phyloP scores from a whole-genome alignment of 2,888 invertebrate species.

The Hetaerina titia region DNA sequence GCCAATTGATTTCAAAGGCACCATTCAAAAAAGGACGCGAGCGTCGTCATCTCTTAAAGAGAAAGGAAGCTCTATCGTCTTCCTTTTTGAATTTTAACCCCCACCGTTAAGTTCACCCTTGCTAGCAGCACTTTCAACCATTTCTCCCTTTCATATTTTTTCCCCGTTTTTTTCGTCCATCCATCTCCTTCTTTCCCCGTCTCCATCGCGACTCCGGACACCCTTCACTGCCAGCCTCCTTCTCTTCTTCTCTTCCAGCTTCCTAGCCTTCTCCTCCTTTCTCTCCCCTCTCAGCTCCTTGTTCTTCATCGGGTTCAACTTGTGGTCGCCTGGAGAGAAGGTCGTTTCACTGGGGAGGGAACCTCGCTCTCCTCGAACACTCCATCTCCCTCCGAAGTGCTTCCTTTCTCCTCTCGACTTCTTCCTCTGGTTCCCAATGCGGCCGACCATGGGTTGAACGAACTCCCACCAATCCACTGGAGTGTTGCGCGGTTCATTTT shows the following conservation, averaged over 20 bases:
- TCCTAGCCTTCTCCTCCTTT: no score
- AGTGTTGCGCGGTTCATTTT: constrained; percentile 28
- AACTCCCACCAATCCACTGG: not conserved
- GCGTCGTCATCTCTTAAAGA: not conserved
- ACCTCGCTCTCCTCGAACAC: no score
- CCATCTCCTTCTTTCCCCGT: not conserved
- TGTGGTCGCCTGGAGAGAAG: no score
- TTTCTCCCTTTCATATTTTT: not conserved
- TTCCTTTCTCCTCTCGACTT: not conserved
- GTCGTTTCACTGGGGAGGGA: no score
- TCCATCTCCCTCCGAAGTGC: not conserved
- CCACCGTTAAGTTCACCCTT: constrained; percentile 36
- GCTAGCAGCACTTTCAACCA: not conserved
- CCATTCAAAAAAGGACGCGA: not conserved
- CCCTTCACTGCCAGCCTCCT: not conserved
- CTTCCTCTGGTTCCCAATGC: not conserved
- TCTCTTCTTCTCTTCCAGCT: not conserved
- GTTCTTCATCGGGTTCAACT: no score
- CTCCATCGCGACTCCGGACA: not conserved
- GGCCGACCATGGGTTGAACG: not conserved
- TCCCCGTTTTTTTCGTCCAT: not conserved
- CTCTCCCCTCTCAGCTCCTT: no score
- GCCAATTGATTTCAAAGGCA: not conserved
- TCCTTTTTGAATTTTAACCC: not conserved
- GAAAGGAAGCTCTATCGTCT: not conserved